Evolutionary conservation across 2,888 invertebrate species (phyloP).

Genomic region (Dusona sp.): DNA sequence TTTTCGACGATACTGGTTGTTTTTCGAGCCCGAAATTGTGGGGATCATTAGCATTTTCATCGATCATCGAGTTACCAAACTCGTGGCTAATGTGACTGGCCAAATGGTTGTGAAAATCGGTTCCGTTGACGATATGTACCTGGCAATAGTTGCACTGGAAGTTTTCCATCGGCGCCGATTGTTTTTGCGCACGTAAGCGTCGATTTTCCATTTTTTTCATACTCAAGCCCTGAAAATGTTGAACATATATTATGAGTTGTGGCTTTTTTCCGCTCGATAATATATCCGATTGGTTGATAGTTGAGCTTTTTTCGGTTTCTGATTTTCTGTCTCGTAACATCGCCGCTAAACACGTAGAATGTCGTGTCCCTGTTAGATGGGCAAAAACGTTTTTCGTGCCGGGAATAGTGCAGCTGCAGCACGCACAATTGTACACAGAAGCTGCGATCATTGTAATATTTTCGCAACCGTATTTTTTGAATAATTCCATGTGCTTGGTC

Average conservation of each 20-base stretch:
- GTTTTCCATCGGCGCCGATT: neutral
- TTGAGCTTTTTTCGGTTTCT: neutral
- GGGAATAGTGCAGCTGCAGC: constrained; percentile 41
- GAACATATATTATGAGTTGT: neutral
- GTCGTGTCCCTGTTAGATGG: constrained; percentile 8
- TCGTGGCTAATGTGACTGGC: constrained; percentile 13
- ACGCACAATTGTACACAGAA: constrained; percentile 27
- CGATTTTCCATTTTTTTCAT: neutral
- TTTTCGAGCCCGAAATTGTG: neutral
- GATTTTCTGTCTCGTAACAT: neutral
- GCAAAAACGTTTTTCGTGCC: constrained; percentile 19
- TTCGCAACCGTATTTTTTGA: constrained; percentile 37
- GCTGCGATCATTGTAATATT: neutral
- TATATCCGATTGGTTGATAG: neutral
- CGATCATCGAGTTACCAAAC: neutral
- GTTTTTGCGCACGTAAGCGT: neutral
- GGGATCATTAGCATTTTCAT: constrained; percentile 14
- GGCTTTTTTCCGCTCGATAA: neutral
- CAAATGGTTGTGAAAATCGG: constrained; percentile 27
- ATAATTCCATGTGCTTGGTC: neutral
- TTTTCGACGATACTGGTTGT: neutral
- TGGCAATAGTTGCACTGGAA: constrained; percentile 5
- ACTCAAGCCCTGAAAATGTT: neutral
- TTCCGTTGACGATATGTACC: neutral
- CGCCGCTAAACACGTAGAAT: neutral